Percentiles rank a stretch among this genome's conserved stretches.
These are phyloP conservation scores for Pterobdella sp. DNA, from an alignment of 2,888 invertebrate genomes.

Conservation along the genomic window DNA sequence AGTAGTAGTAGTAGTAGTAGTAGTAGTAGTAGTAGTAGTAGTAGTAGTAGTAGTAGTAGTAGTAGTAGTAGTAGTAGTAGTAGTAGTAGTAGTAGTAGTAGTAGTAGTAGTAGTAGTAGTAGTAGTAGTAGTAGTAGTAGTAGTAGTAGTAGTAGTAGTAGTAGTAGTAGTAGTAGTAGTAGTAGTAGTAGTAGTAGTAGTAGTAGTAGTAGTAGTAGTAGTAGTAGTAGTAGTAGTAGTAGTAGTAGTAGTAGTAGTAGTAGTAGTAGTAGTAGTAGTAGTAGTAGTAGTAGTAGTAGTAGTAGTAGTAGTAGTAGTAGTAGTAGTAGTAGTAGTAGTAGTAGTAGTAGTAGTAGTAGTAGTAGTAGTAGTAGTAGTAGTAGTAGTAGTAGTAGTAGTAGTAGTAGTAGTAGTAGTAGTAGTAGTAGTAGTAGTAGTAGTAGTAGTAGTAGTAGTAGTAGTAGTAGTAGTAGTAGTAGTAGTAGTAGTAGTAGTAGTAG, in stretches of 20 bases:
- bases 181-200: slow-evolving; percentile 31
- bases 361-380: slow-evolving; percentile 32
- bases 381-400: slow-evolving; percentile 31
- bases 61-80: slow-evolving; percentile 32
- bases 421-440: slow-evolving; percentile 31
- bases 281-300: slow-evolving; percentile 31
- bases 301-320: slow-evolving; percentile 32
- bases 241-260: slow-evolving; percentile 32
- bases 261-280: slow-evolving; percentile 32
- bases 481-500: slow-evolving; percentile 31
- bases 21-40: slow-evolving; percentile 32
- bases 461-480: slow-evolving; percentile 32
- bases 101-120: slow-evolving; percentile 32
- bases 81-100: slow-evolving; percentile 31
- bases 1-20: slow-evolving; percentile 31
- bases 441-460: slow-evolving; percentile 32
- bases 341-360: slow-evolving; percentile 32
- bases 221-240: slow-evolving; percentile 31
- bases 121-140: slow-evolving; percentile 31
- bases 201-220: slow-evolving; percentile 42
- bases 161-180: slow-evolving; percentile 32
- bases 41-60: slow-evolving; percentile 32
- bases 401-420: slow-evolving; percentile 31
- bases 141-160: slow-evolving; percentile 31
- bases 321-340: slow-evolving; percentile 31